These are phyloP conservation scores for Hypena proboscidalis DNA, from an alignment of 2,888 invertebrate species.

Conservation along the genomic window DNA sequence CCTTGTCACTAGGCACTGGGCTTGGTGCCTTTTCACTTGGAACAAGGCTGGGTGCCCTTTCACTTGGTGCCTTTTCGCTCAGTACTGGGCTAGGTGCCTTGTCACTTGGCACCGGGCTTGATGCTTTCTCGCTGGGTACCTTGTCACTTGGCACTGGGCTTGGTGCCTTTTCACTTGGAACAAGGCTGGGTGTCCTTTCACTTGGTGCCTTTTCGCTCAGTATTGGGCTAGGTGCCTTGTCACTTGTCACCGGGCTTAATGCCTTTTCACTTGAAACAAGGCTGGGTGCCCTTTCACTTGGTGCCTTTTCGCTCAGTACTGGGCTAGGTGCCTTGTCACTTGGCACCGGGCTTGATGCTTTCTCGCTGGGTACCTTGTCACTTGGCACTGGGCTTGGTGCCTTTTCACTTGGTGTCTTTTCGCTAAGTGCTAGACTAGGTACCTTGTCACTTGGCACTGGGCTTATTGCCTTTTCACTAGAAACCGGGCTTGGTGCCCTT, in stretches of 20 bases:
- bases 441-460: too few relatives aligned
- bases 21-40: slow-evolving; percentile 7
- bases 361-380: slow-evolving; percentile 7
- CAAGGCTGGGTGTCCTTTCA: slow-evolving; percentile 8
- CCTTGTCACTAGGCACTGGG: slow-evolving; percentile 11
- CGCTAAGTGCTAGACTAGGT: too few relatives aligned
- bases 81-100: background rate
- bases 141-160: too few relatives aligned
- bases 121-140: too few relatives aligned
- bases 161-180: background rate
- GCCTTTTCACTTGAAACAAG: background rate
- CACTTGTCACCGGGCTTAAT: too few relatives aligned
- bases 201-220: slow-evolving; percentile 1
- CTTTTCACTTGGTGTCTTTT: too few relatives aligned
- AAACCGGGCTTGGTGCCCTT: slow-evolving; percentile 8
- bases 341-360: too few relatives aligned
- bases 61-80: too few relatives aligned
- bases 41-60: background rate
- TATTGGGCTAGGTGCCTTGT: slow-evolving; percentile 4
- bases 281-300: slow-evolving; percentile 5
- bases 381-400: slow-evolving; percentile 3
- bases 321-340: slow-evolving; percentile 19
- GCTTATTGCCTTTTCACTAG: slow-evolving; percentile 10
- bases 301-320: slow-evolving; percentile 2
- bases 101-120: too few relatives aligned